These are phyloP conservation scores for Leuctra nigra DNA, from an alignment of 2,888 invertebrate genomes.

Conservation along the genomic window DNA sequence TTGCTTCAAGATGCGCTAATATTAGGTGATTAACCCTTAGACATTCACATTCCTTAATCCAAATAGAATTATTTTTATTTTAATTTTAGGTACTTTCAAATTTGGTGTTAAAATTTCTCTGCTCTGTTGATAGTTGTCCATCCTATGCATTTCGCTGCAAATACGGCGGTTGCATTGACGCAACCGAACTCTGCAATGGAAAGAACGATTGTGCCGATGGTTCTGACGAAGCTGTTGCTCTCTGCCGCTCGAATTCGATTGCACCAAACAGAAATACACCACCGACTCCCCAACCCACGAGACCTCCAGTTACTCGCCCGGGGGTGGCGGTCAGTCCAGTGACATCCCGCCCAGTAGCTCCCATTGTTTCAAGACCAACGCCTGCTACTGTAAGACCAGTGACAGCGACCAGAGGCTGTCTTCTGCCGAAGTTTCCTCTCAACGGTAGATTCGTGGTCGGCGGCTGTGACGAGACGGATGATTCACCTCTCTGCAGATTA, in stretches of 20 bases:
- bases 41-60: not conserved
- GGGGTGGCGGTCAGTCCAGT: not conserved
- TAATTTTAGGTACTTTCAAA: not conserved
- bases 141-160: conserved; percentile 50
- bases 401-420: conserved; percentile 20
- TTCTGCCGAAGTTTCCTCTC: conserved; percentile 31
- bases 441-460: conserved; percentile 32
- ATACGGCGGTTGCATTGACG: conserved; percentile 56
- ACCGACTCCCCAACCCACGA: not conserved
- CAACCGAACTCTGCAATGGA: conserved; percentile 48
- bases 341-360: not conserved
- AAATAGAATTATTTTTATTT: not conserved
- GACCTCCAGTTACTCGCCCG: not conserved
- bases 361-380: not conserved
- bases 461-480: conserved; percentile 26
- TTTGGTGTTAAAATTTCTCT: too few relatives aligned
- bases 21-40: conserved; percentile 22
- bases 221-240: conserved; percentile 42
- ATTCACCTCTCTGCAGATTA: conserved; percentile 29
- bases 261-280: not conserved
- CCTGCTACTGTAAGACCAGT: not conserved
- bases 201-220: conserved; percentile 44
- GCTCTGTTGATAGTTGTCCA: conserved; percentile 45
- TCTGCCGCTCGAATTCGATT: conserved; percentile 3
- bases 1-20: conserved; percentile 33